These are phyloP conservation scores for Chrosomus eos DNA, from an alignment of 2,797 vertebrate genomes.

Conservation along the genomic window DNA sequence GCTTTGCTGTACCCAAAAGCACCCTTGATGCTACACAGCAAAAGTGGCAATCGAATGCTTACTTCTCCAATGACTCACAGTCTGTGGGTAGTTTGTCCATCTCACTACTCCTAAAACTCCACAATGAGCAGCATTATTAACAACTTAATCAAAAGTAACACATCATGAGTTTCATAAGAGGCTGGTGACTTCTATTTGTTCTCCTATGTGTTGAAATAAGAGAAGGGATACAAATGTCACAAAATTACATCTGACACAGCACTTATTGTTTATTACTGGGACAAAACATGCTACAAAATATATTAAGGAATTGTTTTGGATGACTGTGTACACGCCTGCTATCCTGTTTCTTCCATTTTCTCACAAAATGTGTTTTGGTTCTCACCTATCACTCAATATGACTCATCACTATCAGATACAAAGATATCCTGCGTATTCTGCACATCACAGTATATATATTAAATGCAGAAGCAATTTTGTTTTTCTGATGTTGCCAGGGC, in stretches of 20 bases:
- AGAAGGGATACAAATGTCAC: background rate
- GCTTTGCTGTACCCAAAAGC: constrained; percentile 57
- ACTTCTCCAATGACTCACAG: constrained; percentile 39
- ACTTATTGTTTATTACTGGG: background rate
- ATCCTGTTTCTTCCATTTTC: no score
- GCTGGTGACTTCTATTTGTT: background rate
- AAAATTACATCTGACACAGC: background rate
- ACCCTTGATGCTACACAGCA: constrained; percentile 60
- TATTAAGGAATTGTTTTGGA: background rate
- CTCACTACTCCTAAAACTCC: background rate
- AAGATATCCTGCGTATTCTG: no score
- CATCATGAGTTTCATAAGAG: background rate
- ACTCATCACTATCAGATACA: no score
- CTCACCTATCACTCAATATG: no score
- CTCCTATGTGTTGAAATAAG: background rate
- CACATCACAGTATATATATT: no score
- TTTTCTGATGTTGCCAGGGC: no score
- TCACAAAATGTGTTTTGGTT: no score
- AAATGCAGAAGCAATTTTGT: no score
- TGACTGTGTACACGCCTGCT: no score
- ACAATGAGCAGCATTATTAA: background rate
- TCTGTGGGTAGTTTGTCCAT: constrained; percentile 37
- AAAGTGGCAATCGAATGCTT: constrained; percentile 67
- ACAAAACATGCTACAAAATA: background rate
- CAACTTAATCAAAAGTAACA: constrained; percentile 2